A percentile compares a stretch with the other conserved stretches of the same genome.
Conservation (phyloP, 2,797 vertebrate species). For the Echiichthys vipera region DNA sequence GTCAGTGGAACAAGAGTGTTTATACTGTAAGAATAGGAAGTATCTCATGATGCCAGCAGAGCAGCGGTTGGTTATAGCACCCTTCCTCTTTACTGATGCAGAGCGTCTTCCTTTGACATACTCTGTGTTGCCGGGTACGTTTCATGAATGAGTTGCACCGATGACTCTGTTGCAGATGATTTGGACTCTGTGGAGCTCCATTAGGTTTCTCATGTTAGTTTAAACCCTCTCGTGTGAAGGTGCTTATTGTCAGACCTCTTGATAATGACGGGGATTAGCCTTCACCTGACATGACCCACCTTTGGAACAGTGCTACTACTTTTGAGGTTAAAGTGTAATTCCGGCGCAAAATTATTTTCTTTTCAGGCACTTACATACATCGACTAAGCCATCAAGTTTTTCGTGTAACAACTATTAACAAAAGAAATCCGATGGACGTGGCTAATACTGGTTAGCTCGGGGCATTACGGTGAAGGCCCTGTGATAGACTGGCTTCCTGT, state of each 20-base stretch:
- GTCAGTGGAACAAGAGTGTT: slow-evolving; percentile 5
- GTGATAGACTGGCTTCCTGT: too few species aligned
- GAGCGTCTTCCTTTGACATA: neutral
- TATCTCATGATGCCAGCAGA: neutral
- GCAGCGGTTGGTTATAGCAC: neutral
- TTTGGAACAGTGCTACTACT: neutral
- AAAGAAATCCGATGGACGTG: too few species aligned
- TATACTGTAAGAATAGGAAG: neutral
- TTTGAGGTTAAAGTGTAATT: too few species aligned
- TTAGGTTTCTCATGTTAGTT: slow-evolving; percentile 1
- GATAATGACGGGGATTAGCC: neutral
- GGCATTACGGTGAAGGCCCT: too few species aligned
- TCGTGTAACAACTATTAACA: too few species aligned
- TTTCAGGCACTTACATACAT: too few species aligned
- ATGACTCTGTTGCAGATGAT: neutral
- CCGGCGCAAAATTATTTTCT: too few species aligned
- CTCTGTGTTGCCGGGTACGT: neutral
- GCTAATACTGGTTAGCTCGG: too few species aligned
- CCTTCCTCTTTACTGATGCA: neutral
- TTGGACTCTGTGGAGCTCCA: neutral
- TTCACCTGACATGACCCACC: neutral
- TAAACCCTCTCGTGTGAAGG: neutral
- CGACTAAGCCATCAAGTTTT: too few species aligned
- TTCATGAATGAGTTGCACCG: neutral
- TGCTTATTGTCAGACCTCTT: neutral